A percentile compares a stretch with the other conserved stretches of the same genome.
phyloP scores from a whole-genome alignment of 2,797 vertebrate genomes.

The Crenuchus spilurus region DNA sequence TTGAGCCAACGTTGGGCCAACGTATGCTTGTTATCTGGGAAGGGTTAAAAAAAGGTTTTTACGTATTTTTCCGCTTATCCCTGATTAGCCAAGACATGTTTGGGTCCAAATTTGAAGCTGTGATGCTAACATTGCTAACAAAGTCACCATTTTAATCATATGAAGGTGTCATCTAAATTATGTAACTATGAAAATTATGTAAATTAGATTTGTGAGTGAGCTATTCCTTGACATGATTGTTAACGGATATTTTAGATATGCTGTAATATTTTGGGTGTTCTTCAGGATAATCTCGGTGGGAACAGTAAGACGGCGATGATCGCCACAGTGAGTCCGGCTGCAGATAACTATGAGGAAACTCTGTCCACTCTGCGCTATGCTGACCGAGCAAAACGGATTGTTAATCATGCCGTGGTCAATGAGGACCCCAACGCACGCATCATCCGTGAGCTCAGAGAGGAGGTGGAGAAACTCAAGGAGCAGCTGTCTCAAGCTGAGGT shows the following conservation, averaged over 20 bases:
- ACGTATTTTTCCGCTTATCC: too few relatives aligned
- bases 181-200: too few relatives aligned
- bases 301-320: slow-evolving; percentile 99
- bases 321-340: slow-evolving; percentile 95
- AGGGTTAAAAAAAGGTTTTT: too few relatives aligned
- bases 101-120: too few relatives aligned
- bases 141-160: too few relatives aligned
- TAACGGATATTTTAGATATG: background rate
- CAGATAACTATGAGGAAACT: slow-evolving; percentile 98
- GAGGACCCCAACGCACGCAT: slow-evolving; percentile 97
- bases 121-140: too few relatives aligned
- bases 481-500: slow-evolving; percentile 98
- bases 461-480: slow-evolving; percentile 93
- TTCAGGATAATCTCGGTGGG: slow-evolving; percentile 95
- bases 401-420: slow-evolving; percentile 95
- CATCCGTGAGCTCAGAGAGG: slow-evolving; percentile 93
- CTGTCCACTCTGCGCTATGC: slow-evolving; percentile 94
- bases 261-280: background rate
- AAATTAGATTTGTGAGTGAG: too few relatives aligned
- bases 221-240: background rate
- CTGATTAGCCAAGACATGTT: too few relatives aligned
- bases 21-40: too few relatives aligned
- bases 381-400: slow-evolving; percentile 95
- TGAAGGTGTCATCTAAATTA: too few relatives aligned
- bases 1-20: too few relatives aligned